phyloP scores from a whole-genome alignment of 2,888 invertebrate species.

The Masnerella sp. region DNA sequence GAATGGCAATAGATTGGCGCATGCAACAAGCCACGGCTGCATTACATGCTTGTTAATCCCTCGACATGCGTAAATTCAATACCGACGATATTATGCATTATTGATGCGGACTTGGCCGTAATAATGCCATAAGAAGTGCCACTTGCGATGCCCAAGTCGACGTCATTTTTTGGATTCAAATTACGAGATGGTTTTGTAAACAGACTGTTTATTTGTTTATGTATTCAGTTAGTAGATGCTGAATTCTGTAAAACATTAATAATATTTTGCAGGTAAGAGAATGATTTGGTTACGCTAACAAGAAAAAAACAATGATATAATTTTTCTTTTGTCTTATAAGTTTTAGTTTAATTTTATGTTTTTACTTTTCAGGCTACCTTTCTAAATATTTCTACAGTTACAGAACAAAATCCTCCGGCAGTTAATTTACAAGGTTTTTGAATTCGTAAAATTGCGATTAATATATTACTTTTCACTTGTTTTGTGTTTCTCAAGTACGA shows the following conservation, averaged over 20 bases:
- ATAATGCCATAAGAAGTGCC: conserved; percentile 36
- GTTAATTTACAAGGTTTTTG: conserved; percentile 18
- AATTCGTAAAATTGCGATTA: conserved; percentile 3
- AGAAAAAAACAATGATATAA: no score
- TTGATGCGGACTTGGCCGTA: conserved; percentile 24
- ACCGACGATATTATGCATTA: conserved; percentile 44
- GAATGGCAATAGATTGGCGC: conserved; percentile 19
- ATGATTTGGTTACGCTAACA: no score
- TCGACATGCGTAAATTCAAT: conserved; percentile 40
- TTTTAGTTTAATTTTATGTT: no score
- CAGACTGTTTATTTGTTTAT: no score
- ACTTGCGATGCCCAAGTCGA: conserved; percentile 8
- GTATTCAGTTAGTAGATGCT: no score
- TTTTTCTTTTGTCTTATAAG: no score
- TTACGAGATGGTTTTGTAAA: no score
- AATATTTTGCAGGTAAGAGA: no score
- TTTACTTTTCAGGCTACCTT: no score
- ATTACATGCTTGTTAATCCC: conserved; percentile 48
- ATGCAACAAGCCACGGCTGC: conserved; percentile 27
- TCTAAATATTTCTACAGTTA: conserved; percentile 18
- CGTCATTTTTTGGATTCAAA: not conserved
- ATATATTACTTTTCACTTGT: conserved; percentile 3
- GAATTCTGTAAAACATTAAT: no score
- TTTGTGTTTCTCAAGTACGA: conserved; percentile 5
- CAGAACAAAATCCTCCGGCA: conserved; percentile 12